A percentile compares a stretch with the other conserved stretches of the same genome.
Evolutionary conservation across 2,113 vertebrate species (phyloP).

Genomic region (Podiceps cristatus): DNA sequence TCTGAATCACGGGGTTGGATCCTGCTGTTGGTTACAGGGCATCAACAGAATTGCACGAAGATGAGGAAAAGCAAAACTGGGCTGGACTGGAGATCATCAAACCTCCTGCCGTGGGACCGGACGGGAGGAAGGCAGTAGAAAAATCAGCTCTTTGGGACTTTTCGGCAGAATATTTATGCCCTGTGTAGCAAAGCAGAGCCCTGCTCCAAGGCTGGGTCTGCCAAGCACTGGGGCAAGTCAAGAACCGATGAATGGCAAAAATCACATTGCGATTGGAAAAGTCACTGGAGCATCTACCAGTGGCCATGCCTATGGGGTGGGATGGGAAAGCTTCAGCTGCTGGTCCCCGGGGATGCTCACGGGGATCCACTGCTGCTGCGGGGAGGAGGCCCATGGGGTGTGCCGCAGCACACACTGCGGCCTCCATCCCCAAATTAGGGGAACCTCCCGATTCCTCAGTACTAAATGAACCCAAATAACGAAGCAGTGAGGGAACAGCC

Average conservation of each 20-base stretch:
- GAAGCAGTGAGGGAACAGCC: fast-evolving
- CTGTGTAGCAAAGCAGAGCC: not conserved
- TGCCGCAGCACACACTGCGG: fast-evolving
- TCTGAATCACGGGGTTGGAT: conserved; percentile 13
- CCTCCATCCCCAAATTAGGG: not conserved
- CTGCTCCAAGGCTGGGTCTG: not conserved
- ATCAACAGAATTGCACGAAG: not conserved
- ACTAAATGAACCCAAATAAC: fast-evolving
- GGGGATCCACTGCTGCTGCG: not conserved
- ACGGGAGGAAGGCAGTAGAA: not conserved
- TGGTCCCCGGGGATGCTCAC: not conserved
- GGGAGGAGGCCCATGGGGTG: no score
- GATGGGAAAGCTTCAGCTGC: not conserved
- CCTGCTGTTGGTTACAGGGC: fast-evolving
- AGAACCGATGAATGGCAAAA: not conserved
- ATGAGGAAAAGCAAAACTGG: not conserved
- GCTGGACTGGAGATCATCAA: not conserved
- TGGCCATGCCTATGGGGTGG: fast-evolving
- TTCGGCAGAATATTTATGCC: not conserved
- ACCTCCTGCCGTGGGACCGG: not conserved
- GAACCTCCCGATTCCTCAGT: not conserved
- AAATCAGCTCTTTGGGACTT: not conserved
- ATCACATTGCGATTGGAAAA: not conserved
- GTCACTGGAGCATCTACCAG: not conserved
- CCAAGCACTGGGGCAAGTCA: not conserved